Evolutionary conservation across 1,140 invertebrate species (phyloP).

Genomic region (Apis mellifera): Amel_HAv3.1 CM009944.2:10106501-10107000

Average conservation of each 20-base stretch:
- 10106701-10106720: constrained; percentile 1
- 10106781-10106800: not conserved
- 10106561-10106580: not conserved
- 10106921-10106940: not conserved
- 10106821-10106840: constrained; percentile 15
- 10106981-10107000: not conserved
- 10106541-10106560: not conserved
- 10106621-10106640: not conserved
- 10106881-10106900: constrained; percentile 4
- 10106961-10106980: not conserved
- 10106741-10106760: too few species aligned
- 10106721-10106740: constrained; percentile 5
- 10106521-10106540: not conserved
- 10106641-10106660: not conserved
- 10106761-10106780: not conserved
- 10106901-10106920: not conserved
- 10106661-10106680: constrained; percentile 1
- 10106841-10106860: not conserved
- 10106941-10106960: not conserved
- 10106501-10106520: not conserved
- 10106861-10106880: constrained; percentile 9
- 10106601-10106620: constrained; percentile 10
- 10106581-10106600: not conserved
- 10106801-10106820: not conserved
- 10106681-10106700: not conserved